phyloP scores from a whole-genome alignment of 2,888 invertebrate species.

The Caenorhabditis sp. region DNA sequence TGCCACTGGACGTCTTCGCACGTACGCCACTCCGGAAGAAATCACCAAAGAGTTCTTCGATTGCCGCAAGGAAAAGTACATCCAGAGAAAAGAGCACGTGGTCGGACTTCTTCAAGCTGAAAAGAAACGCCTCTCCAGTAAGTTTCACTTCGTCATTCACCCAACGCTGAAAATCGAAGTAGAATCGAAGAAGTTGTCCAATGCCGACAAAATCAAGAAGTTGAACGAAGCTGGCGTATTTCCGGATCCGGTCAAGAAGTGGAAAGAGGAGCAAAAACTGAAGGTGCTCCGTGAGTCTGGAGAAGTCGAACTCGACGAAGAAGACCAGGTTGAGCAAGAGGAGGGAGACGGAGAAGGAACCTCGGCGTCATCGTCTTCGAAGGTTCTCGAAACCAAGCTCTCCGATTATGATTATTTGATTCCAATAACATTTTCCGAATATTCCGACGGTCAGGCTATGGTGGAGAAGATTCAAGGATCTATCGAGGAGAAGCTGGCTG shows the following conservation, averaged over 20 bases:
- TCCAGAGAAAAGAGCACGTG: conserved; percentile 91
- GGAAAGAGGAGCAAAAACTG: conserved; percentile 85
- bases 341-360: conserved; percentile 37
- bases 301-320: conserved; percentile 61
- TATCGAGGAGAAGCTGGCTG: conserved; percentile 83
- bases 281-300: conserved; percentile 58
- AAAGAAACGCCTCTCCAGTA: conserved; percentile 91
- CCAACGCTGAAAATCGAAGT: conserved; percentile 94
- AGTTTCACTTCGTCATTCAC: conserved; percentile 91
- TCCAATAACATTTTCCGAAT: conserved; percentile 87
- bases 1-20: conserved; percentile 86
- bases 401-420: conserved; percentile 93
- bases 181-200: conserved; percentile 93
- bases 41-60: conserved; percentile 92
- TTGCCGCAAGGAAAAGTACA: conserved; percentile 89
- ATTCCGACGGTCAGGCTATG: too few relatives aligned
- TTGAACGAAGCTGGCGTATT: conserved; percentile 87
- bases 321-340: conserved; percentile 46
- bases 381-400: conserved; percentile 59
- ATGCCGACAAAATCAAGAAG: conserved; percentile 92
- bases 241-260: conserved; percentile 88
- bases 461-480: conserved; percentile 82
- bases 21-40: conserved; percentile 89
- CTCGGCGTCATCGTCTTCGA: conserved; percentile 16
- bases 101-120: conserved; percentile 94